A percentile compares a stretch with the other conserved stretches of the same genome.
These are phyloP conservation scores for Chaenogobius annularis DNA, from an alignment of 2,113 vertebrate species.

Conservation along the genomic window DNA sequence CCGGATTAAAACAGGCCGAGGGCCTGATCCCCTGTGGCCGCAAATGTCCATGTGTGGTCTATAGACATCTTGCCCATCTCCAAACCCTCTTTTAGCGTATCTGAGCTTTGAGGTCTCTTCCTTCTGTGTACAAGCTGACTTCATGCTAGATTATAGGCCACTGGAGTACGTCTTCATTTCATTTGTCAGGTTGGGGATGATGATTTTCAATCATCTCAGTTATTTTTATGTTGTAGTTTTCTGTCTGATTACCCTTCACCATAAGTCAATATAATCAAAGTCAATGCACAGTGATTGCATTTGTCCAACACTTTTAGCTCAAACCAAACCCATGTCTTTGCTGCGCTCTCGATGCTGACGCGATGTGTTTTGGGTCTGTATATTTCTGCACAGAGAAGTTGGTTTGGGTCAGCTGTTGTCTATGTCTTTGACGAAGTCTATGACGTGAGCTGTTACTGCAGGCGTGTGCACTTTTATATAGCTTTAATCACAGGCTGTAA, in stretches of 20 bases:
- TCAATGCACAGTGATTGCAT: slow-evolving; percentile 3
- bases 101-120: slow-evolving; percentile 30
- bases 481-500: slow-evolving; percentile 72
- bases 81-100: slow-evolving; percentile 1
- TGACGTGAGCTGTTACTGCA: slow-evolving; percentile 66
- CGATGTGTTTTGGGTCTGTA: slow-evolving; percentile 32
- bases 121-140: slow-evolving; percentile 33
- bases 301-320: slow-evolving; percentile 3
- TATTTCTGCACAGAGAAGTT: slow-evolving; percentile 22
- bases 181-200: slow-evolving; percentile 35
- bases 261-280: slow-evolving; percentile 39
- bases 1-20: too few relatives aligned
- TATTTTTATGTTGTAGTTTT: slow-evolving; percentile 50
- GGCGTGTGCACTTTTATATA: slow-evolving; percentile 71
- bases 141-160: slow-evolving; percentile 28
- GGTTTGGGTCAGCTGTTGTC: slow-evolving; percentile 57
- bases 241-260: slow-evolving; percentile 41
- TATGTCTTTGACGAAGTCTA: slow-evolving; percentile 36
- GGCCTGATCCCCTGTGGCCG: too few relatives aligned
- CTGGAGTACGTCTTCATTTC: slow-evolving; percentile 29
- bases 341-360: slow-evolving; percentile 13
- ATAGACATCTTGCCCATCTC: not conserved
- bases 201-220: slow-evolving; percentile 48
- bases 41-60: too few relatives aligned
- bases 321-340: slow-evolving; percentile 1